Conservation (phyloP, 1,140 invertebrate genomes). For the Macrocentrus cingulum region DNA sequence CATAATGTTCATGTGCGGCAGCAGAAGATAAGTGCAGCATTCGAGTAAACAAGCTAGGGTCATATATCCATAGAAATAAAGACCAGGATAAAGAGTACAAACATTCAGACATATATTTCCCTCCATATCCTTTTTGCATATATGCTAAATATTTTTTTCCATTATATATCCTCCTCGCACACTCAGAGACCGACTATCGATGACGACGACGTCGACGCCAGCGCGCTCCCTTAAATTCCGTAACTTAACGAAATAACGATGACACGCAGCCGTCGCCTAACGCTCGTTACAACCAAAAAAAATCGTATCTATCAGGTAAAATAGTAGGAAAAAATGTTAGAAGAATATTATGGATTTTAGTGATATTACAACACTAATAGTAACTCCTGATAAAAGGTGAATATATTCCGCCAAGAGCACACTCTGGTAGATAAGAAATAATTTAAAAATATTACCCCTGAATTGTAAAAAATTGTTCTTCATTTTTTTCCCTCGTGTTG, state of each 20-base stretch:
- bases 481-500: too few relatives aligned
- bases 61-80: conserved; percentile 27
- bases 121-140: conserved; percentile 2
- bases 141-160: conserved; percentile 3
- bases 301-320: conserved; percentile 12
- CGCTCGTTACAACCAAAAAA: conserved; percentile 27
- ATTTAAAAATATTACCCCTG: too few relatives aligned
- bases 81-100: conserved; percentile 25
- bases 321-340: background rate
- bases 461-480: too few relatives aligned
- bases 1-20: background rate
- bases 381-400: too few relatives aligned
- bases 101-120: conserved; percentile 19
- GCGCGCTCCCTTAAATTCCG: conserved; percentile 42
- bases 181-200: background rate
- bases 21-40: conserved; percentile 1
- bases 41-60: conserved; percentile 12
- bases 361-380: too few relatives aligned
- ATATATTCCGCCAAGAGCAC: too few relatives aligned
- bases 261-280: conserved; percentile 21
- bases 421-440: too few relatives aligned
- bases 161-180: background rate
- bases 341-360: too few relatives aligned
- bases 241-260: conserved; percentile 48
- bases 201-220: conserved; percentile 7